These are phyloP conservation scores for Platycheirus albimanus DNA, from an alignment of 2,888 invertebrate species.

Conservation along the genomic window DNA sequence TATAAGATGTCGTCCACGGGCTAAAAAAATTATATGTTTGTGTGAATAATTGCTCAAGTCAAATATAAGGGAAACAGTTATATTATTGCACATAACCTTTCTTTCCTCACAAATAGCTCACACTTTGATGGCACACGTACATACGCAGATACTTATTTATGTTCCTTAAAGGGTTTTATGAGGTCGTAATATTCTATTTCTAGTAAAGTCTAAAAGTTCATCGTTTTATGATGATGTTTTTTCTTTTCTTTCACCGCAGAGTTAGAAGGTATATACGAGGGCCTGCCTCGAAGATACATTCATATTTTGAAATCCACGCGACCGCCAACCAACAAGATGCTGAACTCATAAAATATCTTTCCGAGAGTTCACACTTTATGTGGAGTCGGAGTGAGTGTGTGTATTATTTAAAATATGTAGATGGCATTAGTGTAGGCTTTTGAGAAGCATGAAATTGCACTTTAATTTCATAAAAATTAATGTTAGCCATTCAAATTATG, in stretches of 20 bases:
- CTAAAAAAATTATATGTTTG: too few relatives aligned
- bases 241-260: background rate
- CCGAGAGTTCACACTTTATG: background rate
- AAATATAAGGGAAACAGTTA: too few relatives aligned
- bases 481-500: constrained; percentile 23
- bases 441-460: constrained; percentile 33
- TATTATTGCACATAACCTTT: too few relatives aligned
- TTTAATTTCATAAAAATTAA: constrained; percentile 24
- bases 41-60: constrained; percentile 19
- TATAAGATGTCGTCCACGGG: too few relatives aligned
- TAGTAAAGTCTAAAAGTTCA: constrained; percentile 12
- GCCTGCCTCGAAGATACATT: too few relatives aligned
- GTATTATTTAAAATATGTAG: constrained; percentile 16
- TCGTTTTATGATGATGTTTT: constrained; percentile 6
- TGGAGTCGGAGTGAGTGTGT: background rate
- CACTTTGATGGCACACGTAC: background rate
- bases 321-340: background rate
- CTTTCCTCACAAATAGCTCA: too few relatives aligned
- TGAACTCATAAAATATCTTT: too few relatives aligned
- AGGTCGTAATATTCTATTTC: constrained; percentile 20
- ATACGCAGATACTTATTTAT: background rate
- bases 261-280: too few relatives aligned
- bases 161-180: constrained; percentile 38
- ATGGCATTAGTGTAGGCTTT: constrained; percentile 16
- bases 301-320: too few relatives aligned